Conservation (phyloP, 2,888 invertebrate species). For the Hypercompe scribonia region DNA sequence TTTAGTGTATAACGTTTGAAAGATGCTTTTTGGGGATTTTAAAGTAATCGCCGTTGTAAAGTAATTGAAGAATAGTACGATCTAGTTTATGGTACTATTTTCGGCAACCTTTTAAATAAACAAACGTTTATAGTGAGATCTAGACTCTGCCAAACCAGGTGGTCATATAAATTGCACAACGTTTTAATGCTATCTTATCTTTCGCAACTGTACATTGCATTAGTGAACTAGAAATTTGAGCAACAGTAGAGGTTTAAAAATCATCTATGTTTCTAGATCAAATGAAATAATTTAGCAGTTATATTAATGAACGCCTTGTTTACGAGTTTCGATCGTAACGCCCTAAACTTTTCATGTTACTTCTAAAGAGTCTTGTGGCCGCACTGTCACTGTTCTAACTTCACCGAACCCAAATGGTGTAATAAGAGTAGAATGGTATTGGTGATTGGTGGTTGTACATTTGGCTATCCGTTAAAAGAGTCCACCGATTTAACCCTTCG, state of each 20-base stretch:
- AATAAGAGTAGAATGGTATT: too few relatives aligned
- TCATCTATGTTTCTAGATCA: not conserved
- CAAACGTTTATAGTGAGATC: conserved; percentile 10
- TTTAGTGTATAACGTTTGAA: too few relatives aligned
- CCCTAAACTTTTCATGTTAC: too few relatives aligned
- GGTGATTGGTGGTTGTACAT: too few relatives aligned
- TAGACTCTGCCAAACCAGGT: conserved; percentile 8
- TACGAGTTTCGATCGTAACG: too few relatives aligned
- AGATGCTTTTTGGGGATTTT: not conserved
- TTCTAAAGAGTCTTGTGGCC: too few relatives aligned
- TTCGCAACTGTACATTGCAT: conserved; percentile 4
- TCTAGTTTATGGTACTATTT: conserved; percentile 10
- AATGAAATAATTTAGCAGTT: not conserved
- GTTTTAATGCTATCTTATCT: conserved; percentile 9
- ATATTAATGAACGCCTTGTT: not conserved
- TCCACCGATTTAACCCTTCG: too few relatives aligned
- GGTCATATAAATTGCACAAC: conserved; percentile 8
- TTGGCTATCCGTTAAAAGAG: too few relatives aligned
- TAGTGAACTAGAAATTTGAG: not conserved
- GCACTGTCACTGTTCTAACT: too few relatives aligned
- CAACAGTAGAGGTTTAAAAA: not conserved
- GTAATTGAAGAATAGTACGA: not conserved
- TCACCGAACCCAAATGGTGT: too few relatives aligned
- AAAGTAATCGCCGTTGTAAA: not conserved
- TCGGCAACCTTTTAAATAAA: conserved; percentile 16